Conservation (phyloP, 2,113 vertebrate species). For the Pica pica region DNA sequence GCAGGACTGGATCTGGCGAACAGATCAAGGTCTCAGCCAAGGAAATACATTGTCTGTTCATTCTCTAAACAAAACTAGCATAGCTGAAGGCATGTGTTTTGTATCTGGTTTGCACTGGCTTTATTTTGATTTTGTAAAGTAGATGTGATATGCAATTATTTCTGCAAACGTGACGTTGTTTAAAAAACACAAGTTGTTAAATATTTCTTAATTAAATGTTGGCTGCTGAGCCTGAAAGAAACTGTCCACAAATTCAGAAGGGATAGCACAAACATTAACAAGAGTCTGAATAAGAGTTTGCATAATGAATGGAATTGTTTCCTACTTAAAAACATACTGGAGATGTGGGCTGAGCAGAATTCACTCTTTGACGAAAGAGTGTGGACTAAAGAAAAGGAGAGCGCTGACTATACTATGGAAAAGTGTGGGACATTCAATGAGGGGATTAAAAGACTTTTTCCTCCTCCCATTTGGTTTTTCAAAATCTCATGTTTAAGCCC, state of each 20-base stretch:
- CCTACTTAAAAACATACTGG: background rate
- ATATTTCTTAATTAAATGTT: constrained; percentile 33
- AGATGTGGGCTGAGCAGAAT: background rate
- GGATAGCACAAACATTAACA: background rate
- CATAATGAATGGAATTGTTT: background rate
- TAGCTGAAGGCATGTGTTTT: background rate
- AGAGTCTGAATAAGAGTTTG: background rate
- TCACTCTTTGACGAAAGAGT: background rate
- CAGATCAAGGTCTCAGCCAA: background rate
- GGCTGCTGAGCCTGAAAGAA: background rate
- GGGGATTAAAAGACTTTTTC: background rate
- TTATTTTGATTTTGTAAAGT: constrained; percentile 8
- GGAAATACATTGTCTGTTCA: constrained; percentile 18
- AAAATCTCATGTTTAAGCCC: background rate
- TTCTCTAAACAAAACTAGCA: constrained; percentile 43
- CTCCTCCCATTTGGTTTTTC: background rate
- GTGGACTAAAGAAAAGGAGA: background rate
- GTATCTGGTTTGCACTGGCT: constrained; percentile 1
- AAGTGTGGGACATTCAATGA: background rate
- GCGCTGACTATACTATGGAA: background rate
- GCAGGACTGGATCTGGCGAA: constrained; percentile 15
- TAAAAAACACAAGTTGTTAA: constrained; percentile 17
- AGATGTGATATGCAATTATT: constrained; percentile 1
- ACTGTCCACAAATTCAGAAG: background rate
- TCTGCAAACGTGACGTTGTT: background rate